Evolutionary conservation across 2,888 invertebrate species (phyloP).

Genomic region (Hypomecis punctinalis): DNA sequence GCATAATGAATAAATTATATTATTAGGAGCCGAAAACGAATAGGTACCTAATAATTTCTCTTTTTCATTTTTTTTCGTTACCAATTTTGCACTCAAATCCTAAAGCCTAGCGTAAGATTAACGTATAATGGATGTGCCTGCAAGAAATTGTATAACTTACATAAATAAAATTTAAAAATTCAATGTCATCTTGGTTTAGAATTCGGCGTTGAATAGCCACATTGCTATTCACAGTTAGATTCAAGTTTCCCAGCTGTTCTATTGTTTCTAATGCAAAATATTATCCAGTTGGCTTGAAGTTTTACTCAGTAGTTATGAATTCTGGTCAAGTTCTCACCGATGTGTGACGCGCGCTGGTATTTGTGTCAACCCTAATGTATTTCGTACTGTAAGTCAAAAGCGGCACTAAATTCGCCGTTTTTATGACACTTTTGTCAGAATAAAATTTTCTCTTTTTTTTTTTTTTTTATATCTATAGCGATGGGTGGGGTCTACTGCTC

Average conservation of each 20-base stretch:
- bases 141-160: neutral
- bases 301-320: conserved; percentile 20
- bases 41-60: too few species aligned
- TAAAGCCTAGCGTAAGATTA: too few species aligned
- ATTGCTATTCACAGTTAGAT: conserved; percentile 3
- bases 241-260: conserved; percentile 7
- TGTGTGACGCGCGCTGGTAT: conserved; percentile 25
- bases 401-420: conserved; percentile 27
- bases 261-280: conserved; percentile 12
- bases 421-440: conserved; percentile 15
- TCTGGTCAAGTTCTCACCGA: conserved; percentile 30
- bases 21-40: too few species aligned
- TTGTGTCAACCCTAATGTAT: conserved; percentile 39
- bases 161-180: neutral
- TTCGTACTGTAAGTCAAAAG: conserved; percentile 30
- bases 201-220: neutral
- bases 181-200: neutral
- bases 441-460: neutral
- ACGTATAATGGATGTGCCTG: too few species aligned
- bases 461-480: neutral
- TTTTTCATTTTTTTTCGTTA: too few species aligned
- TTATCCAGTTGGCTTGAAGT: conserved; percentile 2
- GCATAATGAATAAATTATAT: too few species aligned
- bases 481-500: neutral
- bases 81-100: too few species aligned